Conservation (phyloP, 1,140 invertebrate species). For the Elysia chlorotica region DNA sequence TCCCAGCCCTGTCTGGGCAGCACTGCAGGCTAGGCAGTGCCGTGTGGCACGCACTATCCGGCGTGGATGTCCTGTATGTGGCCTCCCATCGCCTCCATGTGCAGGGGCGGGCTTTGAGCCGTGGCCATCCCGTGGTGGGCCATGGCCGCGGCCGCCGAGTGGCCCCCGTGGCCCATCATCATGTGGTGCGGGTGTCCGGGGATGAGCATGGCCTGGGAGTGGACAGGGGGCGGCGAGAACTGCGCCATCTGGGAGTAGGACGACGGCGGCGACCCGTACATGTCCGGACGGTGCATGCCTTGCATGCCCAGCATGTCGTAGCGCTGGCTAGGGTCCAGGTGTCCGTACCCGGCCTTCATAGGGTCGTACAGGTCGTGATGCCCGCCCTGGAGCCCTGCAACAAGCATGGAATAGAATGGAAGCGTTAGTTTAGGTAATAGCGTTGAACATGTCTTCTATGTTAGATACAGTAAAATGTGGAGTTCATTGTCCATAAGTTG, state of each 20-base stretch:
- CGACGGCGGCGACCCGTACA: constrained; percentile 59
- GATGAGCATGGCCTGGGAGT: constrained; percentile 65
- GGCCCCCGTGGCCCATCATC: constrained; percentile 62
- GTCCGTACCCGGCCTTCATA: constrained; percentile 56
- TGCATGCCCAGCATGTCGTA: constrained; percentile 59
- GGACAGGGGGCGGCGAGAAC: constrained; percentile 63
- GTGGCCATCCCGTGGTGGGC: constrained; percentile 59
- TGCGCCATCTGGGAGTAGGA: constrained; percentile 64
- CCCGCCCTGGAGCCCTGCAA: constrained; percentile 59
- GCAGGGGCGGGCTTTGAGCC: constrained; percentile 63
- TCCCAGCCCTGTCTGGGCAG: background rate
- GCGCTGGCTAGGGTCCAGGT: constrained; percentile 50
- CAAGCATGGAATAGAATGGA: no score
- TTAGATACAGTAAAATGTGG: no score
- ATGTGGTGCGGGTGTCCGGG: constrained; percentile 65
- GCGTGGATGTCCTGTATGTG: constrained; percentile 67
- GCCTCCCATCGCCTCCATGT: constrained; percentile 62
- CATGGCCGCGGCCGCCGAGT: no score
- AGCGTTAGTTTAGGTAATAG: no score
- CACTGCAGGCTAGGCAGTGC: no score
- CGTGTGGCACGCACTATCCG: constrained; percentile 54
- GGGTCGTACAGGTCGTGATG: constrained; percentile 63
- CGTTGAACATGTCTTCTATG: no score
- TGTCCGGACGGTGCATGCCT: constrained; percentile 58
- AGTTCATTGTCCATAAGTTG: no score